Evolutionary conservation across 1,140 invertebrate species (phyloP), one percentile per base, ranked within the genome.

Genomic region (Drosophila nigrodunni): DNA sequence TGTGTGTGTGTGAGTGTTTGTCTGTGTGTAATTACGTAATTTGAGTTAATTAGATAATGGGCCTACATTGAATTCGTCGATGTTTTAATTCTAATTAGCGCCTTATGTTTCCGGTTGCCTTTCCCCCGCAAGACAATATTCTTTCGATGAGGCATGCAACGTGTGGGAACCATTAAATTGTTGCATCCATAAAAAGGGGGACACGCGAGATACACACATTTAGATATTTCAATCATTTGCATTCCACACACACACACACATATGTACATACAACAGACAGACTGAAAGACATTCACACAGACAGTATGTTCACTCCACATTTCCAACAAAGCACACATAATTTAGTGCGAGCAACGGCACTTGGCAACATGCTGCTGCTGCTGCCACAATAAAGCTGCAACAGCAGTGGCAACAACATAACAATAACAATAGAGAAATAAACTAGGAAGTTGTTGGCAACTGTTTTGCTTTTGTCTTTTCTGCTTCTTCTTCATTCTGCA

Each of bases 161-260:
- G 82, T 86, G 82, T 87, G 82, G 82, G 82, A 86, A 87, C 59
- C 55, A 54, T 70, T 87, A 78, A 86, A 79, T 87, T 87, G 78
- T 82, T 85, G 82, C 82, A 82, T 79, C 52, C 25, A 30, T 30
- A 46, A 72, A 78, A 86, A 78, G 49, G 71, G 75, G 75, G 71
- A 71, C 74, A 86, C 41, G 49, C 37, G 30, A 58, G 72, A 72
- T 62, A 50, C 59, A 58, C 61, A 21, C 62, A 60, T 18, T 7
- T n/a, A 64, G 68, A 72, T 72, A 58, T 83, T 85, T 83, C 55
- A 83, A 83, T 85, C 64, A 85, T 85, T 83, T 83, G 68, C 81
- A 85, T 80, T 65, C 68, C 67, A 37, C 59, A 67, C 57, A 65
- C 30, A 70, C 15, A 70, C 25, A 69, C 9, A 77, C 35, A 41